Evolutionary conservation across 2,113 vertebrate genomes (phyloP), one percentile per base, ranked within the genome.

Genomic region (Zingel zingel): DNA sequence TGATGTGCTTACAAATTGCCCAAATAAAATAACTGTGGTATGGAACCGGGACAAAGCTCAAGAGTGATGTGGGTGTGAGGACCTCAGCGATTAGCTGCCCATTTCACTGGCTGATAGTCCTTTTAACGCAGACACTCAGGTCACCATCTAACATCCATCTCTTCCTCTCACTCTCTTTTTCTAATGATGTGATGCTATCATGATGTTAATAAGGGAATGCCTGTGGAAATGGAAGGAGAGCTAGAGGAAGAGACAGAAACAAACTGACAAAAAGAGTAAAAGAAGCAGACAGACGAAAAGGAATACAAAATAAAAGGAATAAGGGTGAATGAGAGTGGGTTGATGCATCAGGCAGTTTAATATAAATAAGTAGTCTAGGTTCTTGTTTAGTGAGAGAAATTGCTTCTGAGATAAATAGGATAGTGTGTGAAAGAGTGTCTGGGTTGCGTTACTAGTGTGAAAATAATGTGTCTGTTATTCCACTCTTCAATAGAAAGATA

Each of bases 101-200:
- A 74, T 74, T 80, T 81, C 63, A 84, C 45, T 69, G 57, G 45
- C 62, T 54, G 43, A 71, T 47, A 36, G 39, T 57, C 66, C 78
- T 81, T 66, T 88, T 79, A 81, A 86, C 4, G 23, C 36, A 48
- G 50, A 73, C 36, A 16, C 71, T 66, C 47, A 14, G 68, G 82
- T 88, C 85, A 85, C 25, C 62, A 47, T 72, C 45, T 57, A 64
- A 83, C 58, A 88, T 83, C 43, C 51, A 56, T 89, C 64, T 69
- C 7, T 27, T 23, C 47, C 45, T 68, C 19, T 51, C 23, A 0
- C 62, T 77, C 69, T 79, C 18, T 76, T 56, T 62, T 64, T 77
- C 67, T 82, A 85, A 78, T 45, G 68, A 88, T 71, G 59, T 25
- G 45, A 83, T 59, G 30, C 54, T 76, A 33, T 75, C 4, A 21